Base-by-base conservation (phyloP, 2,888 invertebrate genomes). In the Chelonus formosanus region DNA sequence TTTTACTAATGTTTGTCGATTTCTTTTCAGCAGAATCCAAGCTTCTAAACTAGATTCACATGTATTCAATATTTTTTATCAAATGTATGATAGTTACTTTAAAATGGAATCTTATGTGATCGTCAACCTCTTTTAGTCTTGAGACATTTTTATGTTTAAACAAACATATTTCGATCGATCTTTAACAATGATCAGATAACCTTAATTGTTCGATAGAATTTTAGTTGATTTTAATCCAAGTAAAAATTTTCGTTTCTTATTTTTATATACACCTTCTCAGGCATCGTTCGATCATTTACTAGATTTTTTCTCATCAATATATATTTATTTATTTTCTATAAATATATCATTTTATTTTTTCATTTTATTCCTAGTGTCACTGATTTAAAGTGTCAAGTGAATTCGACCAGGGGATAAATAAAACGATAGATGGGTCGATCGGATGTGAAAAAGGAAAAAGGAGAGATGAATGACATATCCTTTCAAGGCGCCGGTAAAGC, bases 231-330 rank as follows among this genome's bases (percentile, higher is more conserved):
- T 43, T 31, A 10, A 5, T n/a, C 34, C 44, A n/a, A 34, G 34
- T 5, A 65, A 63, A 63, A 58, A 63, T 65, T 65, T 59, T 48
- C 59, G 43, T 62, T 65, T 57, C 61, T 56, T 61, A 52, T 65
- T 59, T 62, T 57, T 59, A 63, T 56, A 61, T 56, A 43, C 56
- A 64, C 55, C 60, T 60, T 52, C 48, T 35, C 35, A 34, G 52
- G 32, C 34, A 34, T n/a, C n/a, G n/a, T 32, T 52, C 32, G 7
- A 52, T n/a, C 20, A 3, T 48, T 20, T 31, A 31, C 48, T n/a
- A n/a, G 5, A 48, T 48, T 48, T 48, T 48, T 48, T 2, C 10
- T 5, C 3, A 4, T 3, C 48, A 5, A 48, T 31, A 48, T 48
- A 10, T 10, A 10, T 10, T n/a, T 48, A 48, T 10, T n/a, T 48